Evolutionary conservation across 2,113 vertebrate genomes (phyloP), one percentile per base, ranked within the genome.

Genomic region (Petrocephalus microphthalmus): DNA sequence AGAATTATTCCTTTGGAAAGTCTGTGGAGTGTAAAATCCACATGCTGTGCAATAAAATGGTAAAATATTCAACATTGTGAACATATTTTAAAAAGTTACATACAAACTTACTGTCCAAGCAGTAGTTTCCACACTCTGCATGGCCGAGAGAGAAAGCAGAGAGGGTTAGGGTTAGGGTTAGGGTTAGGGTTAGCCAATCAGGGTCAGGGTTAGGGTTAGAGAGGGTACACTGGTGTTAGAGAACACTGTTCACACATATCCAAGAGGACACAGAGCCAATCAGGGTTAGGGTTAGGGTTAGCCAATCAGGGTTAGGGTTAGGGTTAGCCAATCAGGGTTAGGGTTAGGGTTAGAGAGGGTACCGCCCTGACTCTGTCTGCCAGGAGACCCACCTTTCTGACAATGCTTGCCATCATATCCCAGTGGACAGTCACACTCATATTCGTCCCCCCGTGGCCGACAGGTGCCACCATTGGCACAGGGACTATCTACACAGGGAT

Each of bases 41-140:
- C 47, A 83, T 8, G 19, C 81, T 51, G 7, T 51, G 19, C 81
- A 84, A 51, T 22, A 84, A 47, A 51, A 11, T 29, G n/a, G n/a
- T 25, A 13, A 67, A 64, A 67, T 29, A 29, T 13, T 3, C 60
- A 29, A 85, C 4, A 64, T 7, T 49, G 22, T 8, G 7, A 51
- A 22, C 85, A 22, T 86, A 86, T 86, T 64, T 86, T 45, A 42
- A 8, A 13, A 51, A 11, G 37, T 0, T 47, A 54, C 22, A 10
- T 57, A 81, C 11, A 81, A 25, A 97, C 96, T 97, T 96, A 97
- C 96, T 94, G 91, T 97, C 96, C 88, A 96, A 91, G 92, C 96
- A 96, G 93, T 96, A 94, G 92, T 95, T 96, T 91, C 96, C 96
- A 94, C 96, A 97, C 91, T 96, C 96, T 97, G 92, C 93, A 90